These are phyloP conservation scores for Pseudolycoriella hygida DNA, from an alignment of 2,888 invertebrate genomes.

Conservation along the genomic window DNA sequence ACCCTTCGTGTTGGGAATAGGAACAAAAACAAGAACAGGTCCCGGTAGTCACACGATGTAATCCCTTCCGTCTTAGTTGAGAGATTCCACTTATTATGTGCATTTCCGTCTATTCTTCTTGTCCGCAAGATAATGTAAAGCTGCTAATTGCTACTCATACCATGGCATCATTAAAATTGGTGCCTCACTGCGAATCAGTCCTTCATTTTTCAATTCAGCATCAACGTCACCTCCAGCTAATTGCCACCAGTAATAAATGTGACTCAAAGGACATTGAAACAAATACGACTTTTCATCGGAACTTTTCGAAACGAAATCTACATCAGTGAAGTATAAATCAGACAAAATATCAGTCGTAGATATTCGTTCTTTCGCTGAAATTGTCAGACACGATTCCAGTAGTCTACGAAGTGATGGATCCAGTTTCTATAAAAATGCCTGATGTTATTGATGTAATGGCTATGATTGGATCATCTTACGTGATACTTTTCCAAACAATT, in stretches of 20 bases:
- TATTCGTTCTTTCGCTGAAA: conserved; percentile 35
- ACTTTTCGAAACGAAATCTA: conserved; percentile 16
- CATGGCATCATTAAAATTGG: conserved; percentile 64
- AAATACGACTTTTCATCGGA: conserved; percentile 29
- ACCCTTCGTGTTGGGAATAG: too few species aligned
- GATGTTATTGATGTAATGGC: background rate
- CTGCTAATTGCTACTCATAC: conserved; percentile 24
- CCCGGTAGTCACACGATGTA: too few species aligned
- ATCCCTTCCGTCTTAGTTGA: too few species aligned
- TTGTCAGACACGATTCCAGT: conserved; percentile 53
- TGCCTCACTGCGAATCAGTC: conserved; percentile 71
- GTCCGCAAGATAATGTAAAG: background rate
- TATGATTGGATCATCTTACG: background rate
- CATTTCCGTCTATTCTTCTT: background rate
- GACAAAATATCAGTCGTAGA: too few species aligned
- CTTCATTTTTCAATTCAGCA: conserved; percentile 75
- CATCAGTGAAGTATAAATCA: conserved; percentile 14
- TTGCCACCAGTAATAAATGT: conserved; percentile 82
- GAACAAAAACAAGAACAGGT: too few species aligned
- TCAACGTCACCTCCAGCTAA: conserved; percentile 90
- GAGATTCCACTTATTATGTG: too few species aligned
- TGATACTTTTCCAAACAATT: conserved; percentile 44
- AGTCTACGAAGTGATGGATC: conserved; percentile 34
- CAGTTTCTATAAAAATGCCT: conserved; percentile 3
- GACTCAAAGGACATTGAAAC: conserved; percentile 44